A percentile compares a stretch with the other conserved stretches of the same genome.
phyloP scores from a whole-genome alignment of 2,888 invertebrate genomes.

The Anticlea derivata region DNA sequence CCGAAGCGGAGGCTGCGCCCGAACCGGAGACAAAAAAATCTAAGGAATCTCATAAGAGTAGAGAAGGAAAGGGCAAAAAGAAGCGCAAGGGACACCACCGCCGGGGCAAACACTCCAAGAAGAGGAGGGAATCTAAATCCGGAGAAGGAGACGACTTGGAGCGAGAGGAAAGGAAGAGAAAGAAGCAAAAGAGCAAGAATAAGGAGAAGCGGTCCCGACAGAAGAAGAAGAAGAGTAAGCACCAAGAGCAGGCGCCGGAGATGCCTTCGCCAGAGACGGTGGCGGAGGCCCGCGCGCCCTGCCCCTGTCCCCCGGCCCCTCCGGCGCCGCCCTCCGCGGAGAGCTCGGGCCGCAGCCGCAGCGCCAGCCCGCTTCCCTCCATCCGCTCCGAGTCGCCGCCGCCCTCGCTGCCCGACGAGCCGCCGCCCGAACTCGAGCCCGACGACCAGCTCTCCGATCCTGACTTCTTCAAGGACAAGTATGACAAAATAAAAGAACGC shows the following conservation, averaged over 20 bases:
- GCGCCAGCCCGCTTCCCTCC: conserved; percentile 75
- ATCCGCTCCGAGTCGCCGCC: conserved; percentile 62
- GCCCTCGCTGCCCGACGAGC: conserved; percentile 62
- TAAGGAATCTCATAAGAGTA: conserved; percentile 72
- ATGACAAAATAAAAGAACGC: conserved; percentile 85
- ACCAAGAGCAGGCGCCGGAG: conserved; percentile 45
- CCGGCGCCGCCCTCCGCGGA: too few relatives aligned
- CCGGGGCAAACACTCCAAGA: conserved; percentile 78
- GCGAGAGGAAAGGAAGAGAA: conserved; percentile 64
- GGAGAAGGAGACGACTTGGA: conserved; percentile 54
- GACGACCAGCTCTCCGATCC: conserved; percentile 57
- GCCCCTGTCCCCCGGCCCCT: conserved; percentile 55
- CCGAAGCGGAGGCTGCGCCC: conserved; percentile 31
- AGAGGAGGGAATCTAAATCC: conserved; percentile 63
- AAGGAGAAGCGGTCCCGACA: conserved; percentile 77
- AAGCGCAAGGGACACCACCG: conserved; percentile 76
- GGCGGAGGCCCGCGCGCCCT: conserved; percentile 44
- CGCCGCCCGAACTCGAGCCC: conserved; percentile 30
- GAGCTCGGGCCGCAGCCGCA: conserved; percentile 71
- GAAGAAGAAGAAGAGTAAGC: conserved; percentile 75
- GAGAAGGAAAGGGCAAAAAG: conserved; percentile 69
- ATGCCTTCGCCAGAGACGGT: conserved; percentile 1
- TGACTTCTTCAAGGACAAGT: conserved; percentile 83
- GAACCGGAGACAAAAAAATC: conserved; percentile 48
- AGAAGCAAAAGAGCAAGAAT: conserved; percentile 66